Base-by-base conservation (phyloP, 2,888 invertebrate species). In the Drosophila mayaguana region DNA sequence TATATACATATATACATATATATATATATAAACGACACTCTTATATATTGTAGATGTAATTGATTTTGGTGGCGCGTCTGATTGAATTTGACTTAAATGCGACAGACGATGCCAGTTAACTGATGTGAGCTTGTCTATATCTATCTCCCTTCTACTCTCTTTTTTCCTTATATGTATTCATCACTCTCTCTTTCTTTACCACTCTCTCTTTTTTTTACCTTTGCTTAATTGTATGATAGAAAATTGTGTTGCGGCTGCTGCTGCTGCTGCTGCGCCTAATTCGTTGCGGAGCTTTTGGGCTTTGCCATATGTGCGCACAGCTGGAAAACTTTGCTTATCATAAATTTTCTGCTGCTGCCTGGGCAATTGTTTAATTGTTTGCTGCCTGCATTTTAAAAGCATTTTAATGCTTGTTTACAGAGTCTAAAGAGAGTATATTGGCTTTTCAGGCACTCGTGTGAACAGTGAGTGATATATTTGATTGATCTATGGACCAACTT, bases 321-420 rank as follows among this genome's bases (percentile, higher is more conserved):
- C 61, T 61, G 54, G 63, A 72, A 73, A 62, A 62, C 55, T 78
- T 68, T 46, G 59, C 77, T 79, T 88, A 83, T 83, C 86, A 88
- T 85, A 85, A 89, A 88, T 88, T 76, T 48, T 75, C 69, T 32
- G 67, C 50, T 63, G 66, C 64, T 63, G 62, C 66, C 76, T 78
- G 45, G 45, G 83, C 88, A 90, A 83, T 86, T 90, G 90, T 86
- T 90, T 86, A 90, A 86, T 86, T 90, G 85, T 89, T 75, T 50
- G 63, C 63, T 48, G 22, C 22, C 38, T 72, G 57, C 55, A 74
- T 61, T 69, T 69, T 60, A 57, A 77, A 82, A 74, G 61, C 68
- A 65, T 59, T 63, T 77, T 63, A 56, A 38, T 53, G 32, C 53
- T 4, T 1, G 50, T 1, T 20, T 14, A 8, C 1, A 3, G 1